phyloP scores from a whole-genome alignment of 2,888 invertebrate genomes.

The Nomada goodeniana region DNA sequence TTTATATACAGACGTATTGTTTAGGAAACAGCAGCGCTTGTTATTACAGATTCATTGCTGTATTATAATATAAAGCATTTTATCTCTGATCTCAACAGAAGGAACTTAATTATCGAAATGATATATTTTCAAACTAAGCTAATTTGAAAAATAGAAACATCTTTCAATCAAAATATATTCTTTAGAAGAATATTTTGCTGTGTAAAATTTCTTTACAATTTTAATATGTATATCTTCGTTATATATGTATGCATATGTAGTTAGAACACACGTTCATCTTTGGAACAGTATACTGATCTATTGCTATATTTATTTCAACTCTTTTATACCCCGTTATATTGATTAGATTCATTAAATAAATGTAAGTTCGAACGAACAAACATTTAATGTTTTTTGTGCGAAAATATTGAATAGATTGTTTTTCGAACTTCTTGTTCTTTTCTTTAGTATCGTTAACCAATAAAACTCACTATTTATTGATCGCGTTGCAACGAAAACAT shows the following conservation, averaged over 20 bases:
- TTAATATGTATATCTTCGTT: constrained; percentile 27
- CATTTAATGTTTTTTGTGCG: too few relatives aligned
- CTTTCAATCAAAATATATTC: constrained; percentile 62
- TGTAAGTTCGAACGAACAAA: too few relatives aligned
- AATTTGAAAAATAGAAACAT: constrained; percentile 71
- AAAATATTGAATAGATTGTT: too few relatives aligned
- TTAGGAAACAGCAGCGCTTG: constrained; percentile 31
- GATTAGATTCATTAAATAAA: too few relatives aligned
- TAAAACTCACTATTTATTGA: too few relatives aligned
- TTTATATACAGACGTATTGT: constrained; percentile 50
- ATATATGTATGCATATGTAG: constrained; percentile 41
- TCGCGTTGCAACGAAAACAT: constrained; percentile 27
- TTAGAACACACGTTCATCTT: constrained; percentile 76
- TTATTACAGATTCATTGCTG: constrained; percentile 20
- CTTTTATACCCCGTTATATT: too few relatives aligned
- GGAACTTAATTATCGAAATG: constrained; percentile 58
- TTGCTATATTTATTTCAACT: constrained; percentile 69
- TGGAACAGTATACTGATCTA: constrained; percentile 75
- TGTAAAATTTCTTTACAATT: constrained; percentile 57
- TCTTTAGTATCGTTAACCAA: too few relatives aligned
- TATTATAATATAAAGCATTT: constrained; percentile 28
- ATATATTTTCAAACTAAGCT: constrained; percentile 68
- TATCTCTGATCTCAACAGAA: constrained; percentile 22
- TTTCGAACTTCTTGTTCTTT: too few relatives aligned
- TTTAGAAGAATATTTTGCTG: constrained; percentile 65